Evolutionary conservation across 2,888 invertebrate genomes (phyloP), one percentile per base, ranked within the genome.

Genomic region (Zaprionus obscuricornis): DNA sequence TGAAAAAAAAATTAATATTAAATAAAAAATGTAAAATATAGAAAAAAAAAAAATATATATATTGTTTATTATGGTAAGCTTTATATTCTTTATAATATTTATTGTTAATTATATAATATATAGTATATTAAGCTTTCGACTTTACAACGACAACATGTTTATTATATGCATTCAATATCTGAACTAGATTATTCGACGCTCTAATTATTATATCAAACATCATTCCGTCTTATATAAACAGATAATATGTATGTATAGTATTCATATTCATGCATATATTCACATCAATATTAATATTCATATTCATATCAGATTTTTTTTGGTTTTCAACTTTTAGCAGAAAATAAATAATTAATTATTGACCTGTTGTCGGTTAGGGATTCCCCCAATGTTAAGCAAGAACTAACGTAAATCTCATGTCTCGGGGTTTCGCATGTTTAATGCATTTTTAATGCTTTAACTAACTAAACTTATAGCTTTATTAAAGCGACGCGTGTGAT

Each of bases 381-480:
- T 8, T 60, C 10, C 33, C 52, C 20, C 18, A 1, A 5, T 20
- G 7, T 17, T 33, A 22, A 17, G 2, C 24, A 6, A 39, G 4
- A 13, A 24, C 13, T 26, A 49, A 31, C 34, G 29, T 31, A 43
- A 51, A 36, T 36, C 33, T 31, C 17, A 11, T 5, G n/a, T 31
- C 14, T 24, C n/a, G 13, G 27, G 24, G 5, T 45, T 11, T 54
- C 29, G 13, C 11, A 54, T 62, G 29, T 39, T 13, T 13, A 29
- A 13, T 37, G 10, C 43, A 14, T n/a, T n/a, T n/a, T n/a, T n/a
- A n/a, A n/a, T n/a, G n/a, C n/a, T n/a, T n/a, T n/a, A n/a, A n/a
- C n/a, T n/a, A n/a, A 43, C 37, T 46, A 45, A 63, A 26, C 31
- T 6, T 33, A 22, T 26, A 69, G 6, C 24, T 26, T 2, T 45